Conservation (phyloP, 2,888 invertebrate genomes). For the Neoitamus cyanurus region DNA sequence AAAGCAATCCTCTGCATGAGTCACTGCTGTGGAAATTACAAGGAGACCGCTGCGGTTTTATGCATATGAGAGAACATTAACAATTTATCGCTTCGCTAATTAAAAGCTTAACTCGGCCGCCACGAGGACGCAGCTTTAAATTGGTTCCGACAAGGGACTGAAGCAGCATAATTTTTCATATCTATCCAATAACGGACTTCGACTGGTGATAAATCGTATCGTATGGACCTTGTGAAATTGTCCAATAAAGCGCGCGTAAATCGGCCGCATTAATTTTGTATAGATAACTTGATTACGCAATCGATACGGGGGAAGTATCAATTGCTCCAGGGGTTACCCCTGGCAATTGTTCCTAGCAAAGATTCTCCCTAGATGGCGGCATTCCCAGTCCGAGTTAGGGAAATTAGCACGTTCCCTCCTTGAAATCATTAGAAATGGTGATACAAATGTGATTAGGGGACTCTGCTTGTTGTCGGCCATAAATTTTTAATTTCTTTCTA, state of each 20-base stretch:
- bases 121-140: not conserved
- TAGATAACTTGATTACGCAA: not conserved
- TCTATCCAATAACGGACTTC: not conserved
- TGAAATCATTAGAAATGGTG: not conserved
- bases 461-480: not conserved
- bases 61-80: not conserved
- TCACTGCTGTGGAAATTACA: not conserved
- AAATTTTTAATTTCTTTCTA: not conserved
- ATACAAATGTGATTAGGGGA: not conserved
- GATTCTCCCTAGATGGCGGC: not conserved
- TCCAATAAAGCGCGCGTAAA: not conserved
- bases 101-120: not conserved
- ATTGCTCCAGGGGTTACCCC: not conserved
- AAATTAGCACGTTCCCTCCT: not conserved
- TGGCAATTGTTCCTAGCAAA: not conserved
- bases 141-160: not conserved
- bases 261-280: not conserved
- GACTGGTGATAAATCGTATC: not conserved
- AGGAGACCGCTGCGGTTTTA: not conserved
- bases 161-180: not conserved
- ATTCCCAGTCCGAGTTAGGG: not conserved
- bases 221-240: not conserved
- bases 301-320: not conserved
- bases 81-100: slow-evolving; percentile 11
- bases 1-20: not conserved